Evolutionary conservation across 2,888 invertebrate genomes (phyloP), one percentile per base, ranked within the genome.

Genomic region (Papilio demoleus): DNA sequence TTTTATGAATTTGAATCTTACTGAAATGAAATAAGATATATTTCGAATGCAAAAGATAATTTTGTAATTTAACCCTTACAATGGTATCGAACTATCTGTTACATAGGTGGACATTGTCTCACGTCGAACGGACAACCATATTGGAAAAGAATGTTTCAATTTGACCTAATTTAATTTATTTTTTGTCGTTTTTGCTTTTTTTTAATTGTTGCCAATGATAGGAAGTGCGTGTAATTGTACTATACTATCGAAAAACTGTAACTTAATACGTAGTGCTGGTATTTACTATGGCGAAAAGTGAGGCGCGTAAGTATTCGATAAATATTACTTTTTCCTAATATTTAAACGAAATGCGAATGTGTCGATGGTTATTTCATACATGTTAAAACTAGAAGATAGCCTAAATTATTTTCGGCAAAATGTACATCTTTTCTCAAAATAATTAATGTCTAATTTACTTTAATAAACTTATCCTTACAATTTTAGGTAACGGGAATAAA

Each of bases 51-150:
- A 68, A 64, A 63, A 14, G 5, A n/a, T 34, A 38, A 53, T 6
- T 14, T 68, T 65, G 60, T 8, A 14, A n/a, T 27, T 17, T 60
- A 68, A 65, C 65, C 68, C 68, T 65, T 68, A 60, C 60, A 68
- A 68, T 60, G 65, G 59, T 68, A 65, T 60, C 65, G 68, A 65
- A 59, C 68, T 68, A 65, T 22, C 60, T 65, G 45, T 65, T 60
- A 59, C 64, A 45, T 53, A 60, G 65, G 50, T 56, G 56, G 62
- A 63, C 63, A 68, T 68, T 64, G 68, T 68, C 68, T 68, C 68
- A 68, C 68, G 68, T 64, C 58, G 47, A 47, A 47, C 63, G 24
- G 36, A 24, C 56, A 24, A 59, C 68, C 58, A 47, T 64, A 19
- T 58, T 64, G 58, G 47, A 63, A 45, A 27, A 62, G 67, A 68